Conservation (phyloP, 2,888 invertebrate species). For the Fragum whitleyi region DNA sequence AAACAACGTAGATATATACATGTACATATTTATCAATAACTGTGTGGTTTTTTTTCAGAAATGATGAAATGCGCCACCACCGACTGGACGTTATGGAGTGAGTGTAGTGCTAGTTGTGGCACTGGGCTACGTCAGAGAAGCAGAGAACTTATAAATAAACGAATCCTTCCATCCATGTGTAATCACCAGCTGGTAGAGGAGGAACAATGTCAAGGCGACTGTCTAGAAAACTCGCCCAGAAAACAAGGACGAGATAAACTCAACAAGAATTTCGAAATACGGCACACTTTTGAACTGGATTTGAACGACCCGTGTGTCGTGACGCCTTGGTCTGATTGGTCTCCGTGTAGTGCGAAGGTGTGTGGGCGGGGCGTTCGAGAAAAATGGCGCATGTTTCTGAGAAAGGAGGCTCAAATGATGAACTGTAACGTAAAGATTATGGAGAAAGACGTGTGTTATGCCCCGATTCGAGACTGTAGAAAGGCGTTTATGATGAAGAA, state of each 20-base stretch:
- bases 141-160: conserved; percentile 77
- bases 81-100: conserved; percentile 86
- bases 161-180: conserved; percentile 79
- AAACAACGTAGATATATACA: too few species aligned
- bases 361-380: conserved; percentile 90
- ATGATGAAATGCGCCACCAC: conserved; percentile 87
- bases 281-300: conserved; percentile 70
- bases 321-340: conserved; percentile 94
- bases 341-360: conserved; percentile 90
- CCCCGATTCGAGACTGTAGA: conserved; percentile 79
- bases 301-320: conserved; percentile 86
- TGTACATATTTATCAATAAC: not conserved
- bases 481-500: conserved; percentile 84
- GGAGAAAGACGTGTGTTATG: conserved; percentile 80
- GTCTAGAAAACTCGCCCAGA: conserved; percentile 62
- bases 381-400: conserved; percentile 79
- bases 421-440: conserved; percentile 76
- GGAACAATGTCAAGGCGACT: conserved; percentile 82
- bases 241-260: conserved; percentile 67
- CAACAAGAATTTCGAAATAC: conserved; percentile 74
- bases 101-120: conserved; percentile 86
- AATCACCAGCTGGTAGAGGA: conserved; percentile 76
- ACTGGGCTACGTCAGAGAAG: conserved; percentile 89
- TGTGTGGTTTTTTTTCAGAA: conserved; percentile 69
- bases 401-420: conserved; percentile 71